Base-by-base conservation (phyloP, 2,797 vertebrate species). In the Lacerta viridis region DNA sequence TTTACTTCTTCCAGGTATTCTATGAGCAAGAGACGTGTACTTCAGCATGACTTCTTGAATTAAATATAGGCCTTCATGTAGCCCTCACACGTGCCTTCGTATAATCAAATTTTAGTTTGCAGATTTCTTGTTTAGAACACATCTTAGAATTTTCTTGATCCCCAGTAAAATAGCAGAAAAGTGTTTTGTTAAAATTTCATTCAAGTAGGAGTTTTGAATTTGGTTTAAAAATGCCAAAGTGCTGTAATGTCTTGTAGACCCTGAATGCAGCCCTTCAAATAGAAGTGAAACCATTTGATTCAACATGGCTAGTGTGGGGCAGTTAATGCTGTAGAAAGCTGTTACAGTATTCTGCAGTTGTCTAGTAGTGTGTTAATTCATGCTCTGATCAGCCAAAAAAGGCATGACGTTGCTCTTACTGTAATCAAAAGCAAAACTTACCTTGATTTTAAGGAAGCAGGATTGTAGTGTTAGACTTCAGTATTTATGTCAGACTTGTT, bases 371-470 rank as follows among this genome's bases (percentile, higher is more conserved):
- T 15, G 5, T 36, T 39, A 33, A 64, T 59, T 39, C 71, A 3
- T 50, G 20, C 7, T 43, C 13, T 68, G 20, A 66, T 50, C 7
- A 71, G 18, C n/a, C 66, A 39, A 50, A 33, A 85, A 29, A 33
- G 8, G 15, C 27, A 17, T 17, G 72, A 39, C 39, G 39, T 29
- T 23, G 10, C 27, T 69, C 59, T n/a, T 41, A 39, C 55, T 50
- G 77, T 80, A 89, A 89, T 3, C n/a, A 59, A 89, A 89, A 89
- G 43, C n/a, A 74, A 85, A 80, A 85, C 55, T 69, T 3, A 4
- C 39, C 23, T 69, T 59, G 41, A 27, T 59, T 87, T 78, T 71
- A 72, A 11, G 20, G 4, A 43, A 72, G 46, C 9, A 18, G 29
- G 27, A 17, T 78, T 71, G 23, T 20, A 15, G 50, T 23, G 64